Conservation (phyloP, 1,140 invertebrate genomes). For the Caerostris darwini region DNA sequence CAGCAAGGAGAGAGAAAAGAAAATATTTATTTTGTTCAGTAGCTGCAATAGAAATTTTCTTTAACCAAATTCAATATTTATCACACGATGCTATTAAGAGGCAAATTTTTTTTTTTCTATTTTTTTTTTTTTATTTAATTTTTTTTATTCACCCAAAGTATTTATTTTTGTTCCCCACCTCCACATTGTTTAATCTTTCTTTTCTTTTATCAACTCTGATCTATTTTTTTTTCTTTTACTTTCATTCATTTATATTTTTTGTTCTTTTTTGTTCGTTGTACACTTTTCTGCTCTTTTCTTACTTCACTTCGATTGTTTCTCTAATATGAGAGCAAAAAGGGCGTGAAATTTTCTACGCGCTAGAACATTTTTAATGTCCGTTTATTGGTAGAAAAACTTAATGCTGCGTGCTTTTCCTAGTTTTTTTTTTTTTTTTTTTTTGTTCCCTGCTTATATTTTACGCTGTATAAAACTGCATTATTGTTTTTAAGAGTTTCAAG, state of each 20-base stretch:
- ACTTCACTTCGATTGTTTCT: background rate
- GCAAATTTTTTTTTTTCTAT: background rate
- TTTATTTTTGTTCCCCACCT: constrained; percentile 44
- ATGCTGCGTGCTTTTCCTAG: background rate
- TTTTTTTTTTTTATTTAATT: constrained; percentile 38
- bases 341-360: background rate
- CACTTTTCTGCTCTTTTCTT: background rate
- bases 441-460: background rate
- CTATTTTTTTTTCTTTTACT: background rate
- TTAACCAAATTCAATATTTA: constrained; percentile 40
- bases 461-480: background rate
- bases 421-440: background rate
- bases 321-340: background rate
- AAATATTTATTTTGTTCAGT: constrained; percentile 23
- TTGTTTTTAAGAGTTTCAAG: background rate
- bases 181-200: constrained; percentile 38
- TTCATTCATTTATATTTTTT: constrained; percentile 6
- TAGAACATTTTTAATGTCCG: background rate
- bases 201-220: constrained; percentile 40
- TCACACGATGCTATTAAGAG: constrained; percentile 19
- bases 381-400: background rate
- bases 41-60: constrained; percentile 27
- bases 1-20: background rate
- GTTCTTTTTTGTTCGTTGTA: background rate
- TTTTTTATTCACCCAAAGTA: constrained; percentile 9